Evolutionary conservation across 1,140 invertebrate species (phyloP), one percentile per base, ranked within the genome.

Genomic region (Spodoptera litura): DNA sequence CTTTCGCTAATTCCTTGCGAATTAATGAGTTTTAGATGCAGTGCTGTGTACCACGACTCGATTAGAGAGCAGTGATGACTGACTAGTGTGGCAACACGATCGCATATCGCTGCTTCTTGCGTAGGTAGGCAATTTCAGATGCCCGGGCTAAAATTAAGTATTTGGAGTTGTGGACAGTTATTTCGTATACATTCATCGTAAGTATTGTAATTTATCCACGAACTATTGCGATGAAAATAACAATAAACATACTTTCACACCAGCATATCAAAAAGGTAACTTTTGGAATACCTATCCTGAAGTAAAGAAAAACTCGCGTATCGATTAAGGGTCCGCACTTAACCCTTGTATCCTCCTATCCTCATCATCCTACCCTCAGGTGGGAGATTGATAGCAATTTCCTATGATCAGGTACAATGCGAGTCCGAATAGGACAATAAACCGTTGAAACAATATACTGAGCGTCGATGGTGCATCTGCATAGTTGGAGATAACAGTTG

Each of bases 1-100:
- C 66, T 70, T 70, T 70, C 66, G 66, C 66, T 70, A 70, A 70
- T 70, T 70, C 66, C 51, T 52, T 70, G 12, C 49, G 66, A 31
- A 31, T 70, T 70, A 70, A 70, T 70, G 49, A 70, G 25, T 25
- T 52, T 56, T 70, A 70, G 44, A 70, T 70, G 66, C 49, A 70
- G 20, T 27, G 58, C 20, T 51, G 49, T 68, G 64, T 52, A 52
- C 44, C 64, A 44, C 38, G 4, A 44, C 38, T 25, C 44, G 64
- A 68, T 13, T 52, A 70, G 44, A 20, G 3, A 27, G 15, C 13
- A 25, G n/a, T 27, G 38, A 52, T 52, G 64, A 52, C 11, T 20
- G 61, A 44, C 12, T 5, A 35, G 38, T 3, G 4, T 8, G 52
- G 15, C 15, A 13, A 55, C 12, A 10, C 12, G 31, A 55, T 5